Evolutionary conservation across 2,113 vertebrate species (phyloP).

Genomic region (Rhabdornis inornatus): DNA sequence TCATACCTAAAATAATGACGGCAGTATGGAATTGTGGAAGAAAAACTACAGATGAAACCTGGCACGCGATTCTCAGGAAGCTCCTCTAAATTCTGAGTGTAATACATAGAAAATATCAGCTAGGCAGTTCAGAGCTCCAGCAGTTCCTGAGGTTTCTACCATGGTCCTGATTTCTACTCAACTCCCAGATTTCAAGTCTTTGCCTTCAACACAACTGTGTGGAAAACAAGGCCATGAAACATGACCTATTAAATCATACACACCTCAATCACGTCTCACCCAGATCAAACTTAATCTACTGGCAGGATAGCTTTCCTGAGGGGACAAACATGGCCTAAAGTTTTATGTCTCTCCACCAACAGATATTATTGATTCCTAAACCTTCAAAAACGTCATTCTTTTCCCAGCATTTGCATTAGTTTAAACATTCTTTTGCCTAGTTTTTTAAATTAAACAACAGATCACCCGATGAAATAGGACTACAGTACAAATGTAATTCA

Average conservation of each 20-base stretch:
- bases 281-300: neutral
- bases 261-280: neutral
- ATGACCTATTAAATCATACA: neutral
- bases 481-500: neutral
- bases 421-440: neutral
- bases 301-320: neutral
- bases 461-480: neutral
- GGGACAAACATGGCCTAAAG: neutral
- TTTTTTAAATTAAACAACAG: neutral
- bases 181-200: neutral
- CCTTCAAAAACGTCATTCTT: neutral
- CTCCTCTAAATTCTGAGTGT: neutral
- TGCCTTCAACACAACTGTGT: neutral
- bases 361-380: neutral
- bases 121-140: neutral
- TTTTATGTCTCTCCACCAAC: neutral
- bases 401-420: neutral
- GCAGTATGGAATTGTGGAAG: neutral
- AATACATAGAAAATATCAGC: neutral
- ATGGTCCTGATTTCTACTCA: neutral
- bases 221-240: neutral
- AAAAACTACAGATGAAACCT: neutral
- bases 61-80: neutral
- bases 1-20: neutral
- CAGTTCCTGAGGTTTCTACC: neutral